Conservation (phyloP, 2,113 vertebrate species). For the Baryphthengus martii region DNA sequence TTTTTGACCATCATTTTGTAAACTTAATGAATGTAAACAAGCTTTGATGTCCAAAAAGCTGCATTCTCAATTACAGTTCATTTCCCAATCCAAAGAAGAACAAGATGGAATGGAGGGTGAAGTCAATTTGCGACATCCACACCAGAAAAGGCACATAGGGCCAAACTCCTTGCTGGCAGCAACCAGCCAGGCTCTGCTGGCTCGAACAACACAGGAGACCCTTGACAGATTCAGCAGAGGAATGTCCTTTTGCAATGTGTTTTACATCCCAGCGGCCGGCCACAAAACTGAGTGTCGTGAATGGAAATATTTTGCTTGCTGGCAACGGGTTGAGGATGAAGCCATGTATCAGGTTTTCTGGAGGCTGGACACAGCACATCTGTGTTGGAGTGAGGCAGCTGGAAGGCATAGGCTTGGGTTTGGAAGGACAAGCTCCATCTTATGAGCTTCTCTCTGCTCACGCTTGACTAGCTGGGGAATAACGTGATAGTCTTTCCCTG, state of each 20-base stretch:
- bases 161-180: background rate
- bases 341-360: slow-evolving; percentile 50
- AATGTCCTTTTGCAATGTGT: background rate
- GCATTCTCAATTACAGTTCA: slow-evolving; percentile 2
- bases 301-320: slow-evolving; percentile 40
- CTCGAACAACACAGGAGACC: background rate
- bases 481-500: background rate
- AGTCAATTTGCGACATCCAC: background rate
- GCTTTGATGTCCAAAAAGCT: background rate
- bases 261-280: background rate
- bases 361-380: background rate
- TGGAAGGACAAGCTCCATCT: background rate
- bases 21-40: background rate
- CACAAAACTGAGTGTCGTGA: slow-evolving; percentile 17
- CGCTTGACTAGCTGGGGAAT: background rate
- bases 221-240: background rate
- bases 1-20: slow-evolving; percentile 22
- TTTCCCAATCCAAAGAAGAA: background rate
- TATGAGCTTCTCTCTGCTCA: background rate
- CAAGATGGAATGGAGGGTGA: background rate
- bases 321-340: background rate
- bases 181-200: background rate
- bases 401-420: background rate
- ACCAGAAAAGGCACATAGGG: background rate
- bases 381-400: slow-evolving; percentile 33